phyloP scores from a whole-genome alignment of 1,140 invertebrate genomes.

The Pseudomyrmex flavicornis region DNA sequence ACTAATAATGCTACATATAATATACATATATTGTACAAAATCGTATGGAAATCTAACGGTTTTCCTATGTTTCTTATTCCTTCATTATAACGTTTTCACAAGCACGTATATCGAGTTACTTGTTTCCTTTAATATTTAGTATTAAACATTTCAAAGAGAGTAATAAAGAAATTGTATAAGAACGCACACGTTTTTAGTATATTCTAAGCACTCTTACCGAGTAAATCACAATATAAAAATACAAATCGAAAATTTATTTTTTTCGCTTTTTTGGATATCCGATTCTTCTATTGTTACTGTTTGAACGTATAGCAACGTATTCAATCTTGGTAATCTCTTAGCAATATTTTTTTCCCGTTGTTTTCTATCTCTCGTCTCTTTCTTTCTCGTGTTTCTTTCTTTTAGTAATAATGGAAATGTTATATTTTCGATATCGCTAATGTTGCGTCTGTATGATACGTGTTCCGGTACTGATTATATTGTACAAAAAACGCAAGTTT shows the following conservation, averaged over 20 bases:
- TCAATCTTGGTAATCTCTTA: slow-evolving; percentile 49
- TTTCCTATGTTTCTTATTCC: slow-evolving; percentile 48
- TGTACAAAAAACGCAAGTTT: slow-evolving; percentile 46
- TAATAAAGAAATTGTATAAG: slow-evolving; percentile 58
- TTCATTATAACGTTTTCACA: slow-evolving; percentile 41
- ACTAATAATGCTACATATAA: slow-evolving; percentile 16
- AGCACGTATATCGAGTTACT: too few relatives aligned
- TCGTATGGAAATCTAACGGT: background rate
- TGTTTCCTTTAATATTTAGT: too few relatives aligned
- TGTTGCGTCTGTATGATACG: too few relatives aligned
- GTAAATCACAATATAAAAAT: slow-evolving; percentile 81
- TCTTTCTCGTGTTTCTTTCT: background rate
- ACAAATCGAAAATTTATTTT: slow-evolving; percentile 76
- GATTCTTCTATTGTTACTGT: slow-evolving; percentile 46
- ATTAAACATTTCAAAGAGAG: background rate
- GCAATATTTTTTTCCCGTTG: slow-evolving; percentile 32
- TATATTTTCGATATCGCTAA: slow-evolving; percentile 26
- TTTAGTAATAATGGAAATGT: background rate
- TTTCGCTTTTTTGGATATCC: slow-evolving; percentile 4
- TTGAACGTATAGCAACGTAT: slow-evolving; percentile 37
- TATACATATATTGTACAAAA: background rate
- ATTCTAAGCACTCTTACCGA: slow-evolving; percentile 69
- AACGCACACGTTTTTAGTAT: slow-evolving; percentile 59
- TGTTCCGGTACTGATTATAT: slow-evolving; percentile 15
- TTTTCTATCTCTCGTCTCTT: background rate